phyloP scores from a whole-genome alignment of 2,113 vertebrate genomes.

The Prochilodus magdalenae region DNA sequence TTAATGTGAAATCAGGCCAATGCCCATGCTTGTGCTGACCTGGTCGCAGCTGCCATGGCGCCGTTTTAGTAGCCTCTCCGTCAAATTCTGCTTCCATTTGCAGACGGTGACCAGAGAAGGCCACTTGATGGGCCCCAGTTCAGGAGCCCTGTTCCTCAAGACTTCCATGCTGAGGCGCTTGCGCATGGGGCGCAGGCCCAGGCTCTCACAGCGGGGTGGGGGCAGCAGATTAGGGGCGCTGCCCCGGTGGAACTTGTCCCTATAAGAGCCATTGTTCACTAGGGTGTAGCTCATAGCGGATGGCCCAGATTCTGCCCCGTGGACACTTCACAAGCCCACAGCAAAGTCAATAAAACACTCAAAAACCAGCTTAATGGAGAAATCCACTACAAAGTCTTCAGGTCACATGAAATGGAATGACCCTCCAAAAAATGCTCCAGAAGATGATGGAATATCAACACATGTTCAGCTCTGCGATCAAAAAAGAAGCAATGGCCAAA shows the following conservation, averaged over 20 bases:
- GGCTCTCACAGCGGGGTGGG: conserved; percentile 28
- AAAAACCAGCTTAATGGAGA: conserved; percentile 26
- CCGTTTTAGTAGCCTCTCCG: conserved; percentile 72
- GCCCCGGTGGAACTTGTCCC: conserved; percentile 66
- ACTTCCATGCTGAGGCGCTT: conserved; percentile 71
- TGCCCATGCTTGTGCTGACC: conserved; percentile 62
- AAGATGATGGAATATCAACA: not conserved
- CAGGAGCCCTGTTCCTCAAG: conserved; percentile 62
- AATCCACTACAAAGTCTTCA: conserved; percentile 28
- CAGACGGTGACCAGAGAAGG: conserved; percentile 72
- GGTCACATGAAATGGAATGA: not conserved
- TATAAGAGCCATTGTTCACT: conserved; percentile 60
- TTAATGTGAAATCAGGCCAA: not conserved
- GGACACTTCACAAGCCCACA: conserved; percentile 4
- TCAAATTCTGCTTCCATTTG: conserved; percentile 73
- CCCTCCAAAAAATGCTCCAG: not conserved
- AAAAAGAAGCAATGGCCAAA: not conserved
- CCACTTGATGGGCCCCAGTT: conserved; percentile 68
- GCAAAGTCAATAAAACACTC: not conserved
- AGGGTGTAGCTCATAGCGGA: conserved; percentile 67
- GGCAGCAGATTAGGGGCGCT: conserved; percentile 68
- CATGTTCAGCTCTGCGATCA: not conserved
- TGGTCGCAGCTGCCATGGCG: conserved; percentile 65
- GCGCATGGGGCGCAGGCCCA: conserved; percentile 51
- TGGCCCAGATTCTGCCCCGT: conserved; percentile 12